A percentile compares a stretch with the other conserved stretches of the same genome.
phyloP scores from a whole-genome alignment of 64 coral and sea anemone genomes.

The Pocillopora verrucosa region DNA sequence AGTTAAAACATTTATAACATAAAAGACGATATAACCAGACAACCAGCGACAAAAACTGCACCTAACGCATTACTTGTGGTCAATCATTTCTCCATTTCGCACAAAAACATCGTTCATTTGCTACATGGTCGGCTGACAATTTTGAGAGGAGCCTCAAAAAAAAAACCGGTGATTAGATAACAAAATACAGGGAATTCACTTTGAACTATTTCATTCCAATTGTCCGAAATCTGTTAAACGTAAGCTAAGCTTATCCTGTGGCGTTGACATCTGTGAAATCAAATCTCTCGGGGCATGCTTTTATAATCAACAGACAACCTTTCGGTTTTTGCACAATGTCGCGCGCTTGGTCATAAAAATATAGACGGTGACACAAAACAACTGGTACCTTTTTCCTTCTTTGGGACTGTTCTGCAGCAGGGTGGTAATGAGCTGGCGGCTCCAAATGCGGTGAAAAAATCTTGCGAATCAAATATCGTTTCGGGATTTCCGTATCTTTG shows the following conservation, averaged over 20 bases:
- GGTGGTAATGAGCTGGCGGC: constrained; percentile 71
- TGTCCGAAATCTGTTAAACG: constrained; percentile 15
- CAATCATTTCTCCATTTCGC: background rate
- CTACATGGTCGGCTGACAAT: background rate
- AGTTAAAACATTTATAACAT: background rate
- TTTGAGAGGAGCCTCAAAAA: background rate
- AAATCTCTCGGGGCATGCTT: constrained; percentile 18
- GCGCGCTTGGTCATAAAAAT: constrained; percentile 9
- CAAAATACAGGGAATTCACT: background rate
- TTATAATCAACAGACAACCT: constrained; percentile 26
- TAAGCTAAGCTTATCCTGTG: constrained; percentile 3
- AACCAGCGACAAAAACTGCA: background rate
- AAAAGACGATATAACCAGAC: background rate
- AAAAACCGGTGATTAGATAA: background rate
- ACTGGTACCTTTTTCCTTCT: constrained; percentile 68
- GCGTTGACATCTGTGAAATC: constrained; percentile 19
- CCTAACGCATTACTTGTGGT: background rate
- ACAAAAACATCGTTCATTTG: background rate
- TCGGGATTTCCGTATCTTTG: constrained; percentile 73
- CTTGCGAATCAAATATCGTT: constrained; percentile 73
- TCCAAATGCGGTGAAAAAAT: constrained; percentile 83
- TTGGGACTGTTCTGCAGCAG: constrained; percentile 54
- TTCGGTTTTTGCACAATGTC: background rate
- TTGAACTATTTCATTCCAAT: background rate
- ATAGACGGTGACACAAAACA: constrained; percentile 2